Evolutionary conservation across 2,888 invertebrate species (phyloP).

Genomic region (Malthinus seriepunctatus): DNA sequence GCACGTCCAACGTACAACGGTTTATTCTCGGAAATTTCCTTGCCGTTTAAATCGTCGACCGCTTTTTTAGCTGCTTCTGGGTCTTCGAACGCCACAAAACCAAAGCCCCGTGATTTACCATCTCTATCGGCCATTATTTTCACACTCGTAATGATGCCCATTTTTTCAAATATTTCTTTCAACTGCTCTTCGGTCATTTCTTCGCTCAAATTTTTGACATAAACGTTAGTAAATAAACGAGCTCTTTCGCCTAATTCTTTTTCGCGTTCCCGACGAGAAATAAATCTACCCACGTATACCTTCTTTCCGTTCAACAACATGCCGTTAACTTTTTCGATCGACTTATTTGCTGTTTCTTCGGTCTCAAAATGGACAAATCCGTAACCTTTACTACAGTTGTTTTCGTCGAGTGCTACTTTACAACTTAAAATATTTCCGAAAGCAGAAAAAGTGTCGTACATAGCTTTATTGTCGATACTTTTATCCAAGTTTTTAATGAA

Average conservation of each 20-base stretch:
- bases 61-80: slow-evolving; percentile 95
- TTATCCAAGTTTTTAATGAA: slow-evolving; percentile 99
- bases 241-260: slow-evolving; percentile 97
- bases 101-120: slow-evolving; percentile 95
- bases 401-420: slow-evolving; percentile 96
- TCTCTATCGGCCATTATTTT: slow-evolving; percentile 93
- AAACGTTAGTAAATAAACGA: slow-evolving; percentile 96
- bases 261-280: slow-evolving; percentile 97
- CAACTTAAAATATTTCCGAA: slow-evolving; percentile 99
- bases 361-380: slow-evolving; percentile 99
- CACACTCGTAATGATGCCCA: slow-evolving; percentile 89
- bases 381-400: slow-evolving; percentile 92
- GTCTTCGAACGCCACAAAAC: slow-evolving; percentile 98
- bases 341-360: slow-evolving; percentile 95
- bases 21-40: slow-evolving; percentile 80
- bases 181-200: slow-evolving; percentile 90
- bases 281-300: slow-evolving; percentile 97
- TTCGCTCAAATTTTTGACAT: slow-evolving; percentile 98
- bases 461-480: slow-evolving; percentile 97
- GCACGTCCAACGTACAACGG: slow-evolving; percentile 95
- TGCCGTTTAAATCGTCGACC: slow-evolving; percentile 83
- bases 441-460: slow-evolving; percentile 98
- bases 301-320: slow-evolving; percentile 99
- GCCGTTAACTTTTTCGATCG: slow-evolving; percentile 92
- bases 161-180: slow-evolving; percentile 88